Percentiles rank a stretch among this genome's conserved stretches.
phyloP scores from a whole-genome alignment of 2,888 invertebrate species.

The Loripinus fragilis region DNA sequence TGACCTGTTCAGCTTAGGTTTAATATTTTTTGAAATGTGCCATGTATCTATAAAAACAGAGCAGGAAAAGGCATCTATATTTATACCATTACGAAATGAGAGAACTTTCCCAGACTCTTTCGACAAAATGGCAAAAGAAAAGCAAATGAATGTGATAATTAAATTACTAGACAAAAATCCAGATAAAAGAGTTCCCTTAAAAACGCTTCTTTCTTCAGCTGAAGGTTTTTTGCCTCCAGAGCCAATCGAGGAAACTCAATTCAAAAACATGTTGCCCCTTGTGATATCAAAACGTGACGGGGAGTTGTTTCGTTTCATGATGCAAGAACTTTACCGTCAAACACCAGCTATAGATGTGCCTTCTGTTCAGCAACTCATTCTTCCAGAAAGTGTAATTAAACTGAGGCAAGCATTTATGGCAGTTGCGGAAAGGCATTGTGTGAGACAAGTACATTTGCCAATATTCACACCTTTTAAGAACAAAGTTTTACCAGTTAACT shows the following conservation, averaged over 20 bases:
- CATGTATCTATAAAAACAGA: background rate
- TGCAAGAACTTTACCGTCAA: background rate
- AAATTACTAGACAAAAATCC: background rate
- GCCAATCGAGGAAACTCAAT: background rate
- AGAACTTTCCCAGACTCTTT: background rate
- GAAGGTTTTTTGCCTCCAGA: background rate
- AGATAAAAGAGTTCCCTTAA: background rate
- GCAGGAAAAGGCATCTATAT: background rate
- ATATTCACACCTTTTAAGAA: background rate
- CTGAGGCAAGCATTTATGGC: background rate
- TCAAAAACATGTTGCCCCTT: background rate
- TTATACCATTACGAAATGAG: background rate
- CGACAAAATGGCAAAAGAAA: background rate
- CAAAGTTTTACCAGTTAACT: too few relatives aligned
- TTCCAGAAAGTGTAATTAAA: background rate
- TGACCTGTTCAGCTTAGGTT: background rate
- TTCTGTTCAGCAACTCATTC: background rate
- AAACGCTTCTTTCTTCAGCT: background rate
- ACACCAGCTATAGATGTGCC: background rate
- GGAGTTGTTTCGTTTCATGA: background rate
- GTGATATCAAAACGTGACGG: background rate
- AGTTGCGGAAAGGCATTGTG: background rate
- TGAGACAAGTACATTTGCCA: background rate
- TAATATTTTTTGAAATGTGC: conserved; percentile 1
- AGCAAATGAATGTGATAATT: background rate